Evolutionary conservation across 2,797 vertebrate genomes (phyloP), one percentile per base, ranked within the genome.

Genomic region (Hippocampus kuda): DNA sequence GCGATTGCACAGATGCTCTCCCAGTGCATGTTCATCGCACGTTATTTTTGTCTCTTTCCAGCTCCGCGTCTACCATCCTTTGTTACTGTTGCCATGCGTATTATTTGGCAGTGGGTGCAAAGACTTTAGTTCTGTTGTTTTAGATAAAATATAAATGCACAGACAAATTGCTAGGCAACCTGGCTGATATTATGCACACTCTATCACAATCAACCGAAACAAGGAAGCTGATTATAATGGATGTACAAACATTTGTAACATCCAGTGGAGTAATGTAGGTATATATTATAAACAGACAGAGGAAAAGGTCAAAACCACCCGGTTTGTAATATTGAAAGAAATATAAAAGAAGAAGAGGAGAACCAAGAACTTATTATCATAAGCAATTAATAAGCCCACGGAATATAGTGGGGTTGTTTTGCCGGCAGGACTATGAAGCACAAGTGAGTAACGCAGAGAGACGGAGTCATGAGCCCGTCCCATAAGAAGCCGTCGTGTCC

Each of bases 401-500:
- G 16, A 18, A 51, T 51, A 51, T 11, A 51, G 18, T 20, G 6
- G 16, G 16, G 48, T 7, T 51, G 4, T 20, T 51, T 51, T 51
- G 22, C 13, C 27, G 38, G 59, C 30, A 22, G 0, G 64, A n/a
- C 24, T 54, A 18, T 16, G 69, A 80, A 75, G 59, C 67, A 70
- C 63, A 65, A 81, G 75, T 73, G 77, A 86, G 82, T 82, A 86
- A 88, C 70, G 1, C 68, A 71, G 75, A 73, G 61, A 67, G 87
- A 84, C 84, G 81, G 80, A 83, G 77, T 86, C 83, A 87, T 88
- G 85, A 86, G 75, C 75, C 72, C 70, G 49, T 72, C 70, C 71
- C 70, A 73, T 46, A 57, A 74, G 66, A 75, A 77, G 74, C 73
- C 9, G 18, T 68, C 76, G 73, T 70, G 44, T 78, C 81, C 56